Percentiles rank a stretch among this genome's conserved stretches.
Evolutionary conservation across 1,140 invertebrate genomes (phyloP).

Genomic region (Metopolophium dirhodum): DNA sequence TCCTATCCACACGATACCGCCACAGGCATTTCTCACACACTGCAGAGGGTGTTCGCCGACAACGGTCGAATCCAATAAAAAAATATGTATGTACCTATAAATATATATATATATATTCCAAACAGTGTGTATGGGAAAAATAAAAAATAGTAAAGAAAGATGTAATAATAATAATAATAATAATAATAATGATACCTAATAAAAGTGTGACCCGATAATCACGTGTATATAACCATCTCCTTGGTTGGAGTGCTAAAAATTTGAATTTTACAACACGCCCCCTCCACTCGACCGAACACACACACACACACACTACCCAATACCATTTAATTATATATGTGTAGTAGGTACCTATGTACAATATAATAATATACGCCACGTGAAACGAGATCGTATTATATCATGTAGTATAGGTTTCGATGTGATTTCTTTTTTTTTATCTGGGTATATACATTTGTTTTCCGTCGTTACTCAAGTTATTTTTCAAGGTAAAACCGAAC

Average conservation of each 20-base stretch:
- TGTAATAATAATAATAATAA: slow-evolving; percentile 23
- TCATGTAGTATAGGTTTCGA: background rate
- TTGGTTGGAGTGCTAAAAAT: slow-evolving; percentile 8
- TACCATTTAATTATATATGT: background rate
- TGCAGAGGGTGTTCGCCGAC: slow-evolving; percentile 33
- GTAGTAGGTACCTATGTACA: background rate
- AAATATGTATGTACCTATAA: background rate
- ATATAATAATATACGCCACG: background rate
- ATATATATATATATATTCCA: background rate
- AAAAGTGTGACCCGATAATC: slow-evolving; percentile 35
- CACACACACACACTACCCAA: background rate
- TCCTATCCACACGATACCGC: slow-evolving; percentile 34
- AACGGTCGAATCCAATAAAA: background rate
- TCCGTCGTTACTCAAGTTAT: background rate
- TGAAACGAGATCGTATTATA: background rate
- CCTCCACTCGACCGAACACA: background rate
- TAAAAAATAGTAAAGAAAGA: slow-evolving; percentile 27
- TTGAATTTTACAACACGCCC: slow-evolving; percentile 6
- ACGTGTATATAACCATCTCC: background rate
- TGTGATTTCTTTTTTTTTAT: slow-evolving; percentile 12
- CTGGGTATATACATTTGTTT: background rate
- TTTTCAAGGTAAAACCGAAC: background rate
- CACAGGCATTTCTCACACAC: slow-evolving; percentile 31
- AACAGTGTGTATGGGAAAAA: background rate
- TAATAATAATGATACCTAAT: slow-evolving; percentile 11